These are phyloP conservation scores for Ambastaia sidthimunki DNA, from an alignment of 2,797 vertebrate genomes.

Conservation along the genomic window DNA sequence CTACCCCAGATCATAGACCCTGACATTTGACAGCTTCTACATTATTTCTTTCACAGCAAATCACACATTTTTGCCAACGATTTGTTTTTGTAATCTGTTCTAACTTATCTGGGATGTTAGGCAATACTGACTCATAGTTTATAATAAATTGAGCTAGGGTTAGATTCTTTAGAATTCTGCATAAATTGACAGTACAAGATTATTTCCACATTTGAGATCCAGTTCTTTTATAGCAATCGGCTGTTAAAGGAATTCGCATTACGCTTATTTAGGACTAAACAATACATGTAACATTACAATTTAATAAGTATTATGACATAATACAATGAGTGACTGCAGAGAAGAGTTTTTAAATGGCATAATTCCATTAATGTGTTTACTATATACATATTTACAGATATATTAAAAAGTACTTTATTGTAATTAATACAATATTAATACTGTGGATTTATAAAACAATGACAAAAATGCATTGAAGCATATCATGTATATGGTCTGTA, in stretches of 20 bases:
- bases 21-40: slow-evolving; percentile 6
- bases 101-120: slow-evolving; percentile 14
- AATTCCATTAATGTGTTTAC: background rate
- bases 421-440: background rate
- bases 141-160: background rate
- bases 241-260: background rate
- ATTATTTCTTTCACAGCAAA: slow-evolving; percentile 12
- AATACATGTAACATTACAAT: background rate
- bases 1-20: slow-evolving; percentile 12
- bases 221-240: background rate
- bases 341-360: background rate
- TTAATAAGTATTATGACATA: background rate
- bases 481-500: background rate
- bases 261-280: background rate
- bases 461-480: background rate
- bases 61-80: background rate
- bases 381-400: background rate
- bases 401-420: background rate
- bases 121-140: background rate
- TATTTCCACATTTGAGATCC: background rate
- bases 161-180: background rate
- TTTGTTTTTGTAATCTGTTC: background rate
- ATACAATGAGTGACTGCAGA: background rate
- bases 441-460: background rate
- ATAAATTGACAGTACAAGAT: background rate